phyloP scores from a whole-genome alignment of 2,113 vertebrate species.

The Otus sunia region DNA sequence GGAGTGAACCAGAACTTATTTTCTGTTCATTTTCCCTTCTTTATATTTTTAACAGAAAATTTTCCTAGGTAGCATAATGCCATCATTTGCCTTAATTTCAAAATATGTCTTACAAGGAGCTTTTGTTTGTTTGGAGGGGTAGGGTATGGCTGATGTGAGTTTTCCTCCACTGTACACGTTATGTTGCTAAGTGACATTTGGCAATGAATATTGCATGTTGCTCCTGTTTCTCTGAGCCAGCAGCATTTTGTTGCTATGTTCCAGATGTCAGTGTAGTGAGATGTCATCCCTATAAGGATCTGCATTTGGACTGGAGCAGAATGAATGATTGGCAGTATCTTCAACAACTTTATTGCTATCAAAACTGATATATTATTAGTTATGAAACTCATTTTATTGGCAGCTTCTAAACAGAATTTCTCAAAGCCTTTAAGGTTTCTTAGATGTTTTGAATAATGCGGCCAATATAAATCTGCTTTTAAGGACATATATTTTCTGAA shows the following conservation, averaged over 20 bases:
- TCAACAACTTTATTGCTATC: conserved; percentile 20
- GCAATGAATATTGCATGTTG: conserved; percentile 40
- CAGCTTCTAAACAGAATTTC: not conserved
- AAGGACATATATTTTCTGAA: not conserved
- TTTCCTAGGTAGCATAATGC: not conserved
- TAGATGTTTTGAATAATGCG: not conserved
- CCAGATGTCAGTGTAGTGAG: conserved; percentile 63
- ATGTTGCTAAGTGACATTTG: conserved; percentile 65
- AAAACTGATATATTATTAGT: conserved; percentile 1
- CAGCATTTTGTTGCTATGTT: conserved; percentile 52
- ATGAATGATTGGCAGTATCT: conserved; percentile 19
- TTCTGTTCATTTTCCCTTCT: not conserved
- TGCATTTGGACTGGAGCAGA: conserved; percentile 23
- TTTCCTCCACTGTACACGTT: conserved; percentile 12
- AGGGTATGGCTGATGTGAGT: not conserved
- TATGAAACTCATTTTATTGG: conserved; percentile 1
- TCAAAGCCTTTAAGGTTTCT: not conserved
- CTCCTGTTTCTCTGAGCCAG: conserved; percentile 49
- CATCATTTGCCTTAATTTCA: not conserved
- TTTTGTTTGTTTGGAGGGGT: conserved; percentile 19
- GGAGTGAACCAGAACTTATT: not conserved
- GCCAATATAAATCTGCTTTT: conserved; percentile 9
- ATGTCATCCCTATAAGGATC: conserved; percentile 37
- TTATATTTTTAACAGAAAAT: not conserved
- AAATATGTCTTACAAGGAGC: not conserved